These are phyloP conservation scores for Plebejus melissa DNA, from an alignment of 2,888 invertebrate genomes.

Conservation along the genomic window DNA sequence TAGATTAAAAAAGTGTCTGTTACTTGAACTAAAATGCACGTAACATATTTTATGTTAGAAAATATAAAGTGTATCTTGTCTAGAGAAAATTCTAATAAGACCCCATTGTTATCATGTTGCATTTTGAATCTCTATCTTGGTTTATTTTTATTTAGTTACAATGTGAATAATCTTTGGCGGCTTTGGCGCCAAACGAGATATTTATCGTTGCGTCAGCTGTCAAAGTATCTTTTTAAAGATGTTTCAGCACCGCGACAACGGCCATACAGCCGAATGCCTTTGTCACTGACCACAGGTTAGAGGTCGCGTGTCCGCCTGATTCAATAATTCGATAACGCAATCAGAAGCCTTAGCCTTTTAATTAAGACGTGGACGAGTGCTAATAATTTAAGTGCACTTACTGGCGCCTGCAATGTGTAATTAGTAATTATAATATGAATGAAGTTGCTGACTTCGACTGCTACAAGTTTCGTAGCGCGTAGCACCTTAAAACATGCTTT, in stretches of 20 bases:
- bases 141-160: background rate
- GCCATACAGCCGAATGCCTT: background rate
- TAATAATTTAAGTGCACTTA: conserved; percentile 1
- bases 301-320: background rate
- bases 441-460: background rate
- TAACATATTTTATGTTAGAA: no score
- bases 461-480: background rate
- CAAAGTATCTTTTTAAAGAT: conserved; percentile 20
- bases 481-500: background rate
- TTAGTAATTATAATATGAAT: background rate
- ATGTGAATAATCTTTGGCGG: conserved; percentile 3
- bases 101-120: background rate
- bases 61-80: background rate
- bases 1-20: no score
- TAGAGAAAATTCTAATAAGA: background rate
- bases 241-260: background rate
- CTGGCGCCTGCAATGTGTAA: background rate
- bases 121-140: background rate
- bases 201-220: conserved; percentile 15
- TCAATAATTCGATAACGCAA: conserved; percentile 2
- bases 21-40: no score
- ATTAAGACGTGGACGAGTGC: background rate
- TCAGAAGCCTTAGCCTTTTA: background rate
- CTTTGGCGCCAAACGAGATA: conserved; percentile 21
- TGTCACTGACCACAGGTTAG: conserved; percentile 21